phyloP scores from a whole-genome alignment of 37 sponge, comb jelly and placozoan species.

The Spongilla lacustris region DNA sequence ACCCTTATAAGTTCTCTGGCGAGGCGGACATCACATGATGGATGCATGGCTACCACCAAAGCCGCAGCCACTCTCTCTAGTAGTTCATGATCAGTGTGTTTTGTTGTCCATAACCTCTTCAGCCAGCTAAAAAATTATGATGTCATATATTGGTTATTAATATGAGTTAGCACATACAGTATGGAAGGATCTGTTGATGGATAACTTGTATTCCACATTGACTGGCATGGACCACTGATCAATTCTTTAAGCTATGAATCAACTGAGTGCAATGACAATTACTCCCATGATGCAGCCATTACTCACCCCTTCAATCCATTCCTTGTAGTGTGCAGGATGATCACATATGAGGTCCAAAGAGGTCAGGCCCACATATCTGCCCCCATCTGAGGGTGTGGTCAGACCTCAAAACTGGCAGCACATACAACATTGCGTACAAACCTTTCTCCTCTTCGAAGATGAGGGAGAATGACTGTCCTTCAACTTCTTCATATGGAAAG shows the following conservation, averaged over 20 bases:
- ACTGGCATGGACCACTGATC: not conserved
- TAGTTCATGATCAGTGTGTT: conserved; percentile 31
- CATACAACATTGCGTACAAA: not conserved
- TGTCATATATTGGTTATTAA: not conserved
- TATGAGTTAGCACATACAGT: conserved; percentile 23
- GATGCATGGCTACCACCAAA: not conserved
- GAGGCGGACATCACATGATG: not conserved
- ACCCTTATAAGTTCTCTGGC: conserved; percentile 28
- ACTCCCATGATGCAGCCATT: no score
- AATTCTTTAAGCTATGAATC: not conserved
- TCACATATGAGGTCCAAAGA: conserved; percentile 85
- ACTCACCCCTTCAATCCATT: conserved; percentile 76
- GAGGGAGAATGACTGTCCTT: conserved; percentile 72
- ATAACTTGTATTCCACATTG: conserved; percentile 10
- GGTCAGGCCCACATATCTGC: conserved; percentile 45
- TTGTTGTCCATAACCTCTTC: conserved; percentile 51
- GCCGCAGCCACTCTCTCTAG: conserved; percentile 24
- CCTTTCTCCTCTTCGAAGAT: conserved; percentile 66
- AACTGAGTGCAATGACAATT: no score
- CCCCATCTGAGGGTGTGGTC: conserved; percentile 9
- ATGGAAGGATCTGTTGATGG: conserved; percentile 60
- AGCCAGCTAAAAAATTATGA: conserved; percentile 39
- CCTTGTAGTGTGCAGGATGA: conserved; percentile 22
- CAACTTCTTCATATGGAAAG: conserved; percentile 72
- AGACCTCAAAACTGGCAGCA: not conserved